Base-by-base conservation (phyloP, 2,888 invertebrate genomes). In the Apodemia duryi region DNA sequence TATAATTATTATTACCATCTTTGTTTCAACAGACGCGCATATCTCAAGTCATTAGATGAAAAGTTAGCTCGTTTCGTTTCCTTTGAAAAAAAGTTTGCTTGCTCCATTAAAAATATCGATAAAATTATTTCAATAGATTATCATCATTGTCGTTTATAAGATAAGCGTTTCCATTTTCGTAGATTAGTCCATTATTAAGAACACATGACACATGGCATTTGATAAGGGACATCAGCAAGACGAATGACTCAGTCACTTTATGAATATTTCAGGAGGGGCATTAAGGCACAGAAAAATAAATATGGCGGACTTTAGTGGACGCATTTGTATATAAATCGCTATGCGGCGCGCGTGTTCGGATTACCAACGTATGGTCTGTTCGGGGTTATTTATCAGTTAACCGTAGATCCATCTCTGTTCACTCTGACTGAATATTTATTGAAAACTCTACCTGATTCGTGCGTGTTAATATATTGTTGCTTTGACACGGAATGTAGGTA, bases 221-320 rank as follows among this genome's bases (percentile, higher is more conserved):
- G 83, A 86, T 84, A 77, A 74, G 77, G 80, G 84, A 84, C 83
- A 86, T 83, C 82, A 80, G 76, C 74, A 84, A 86, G 87, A 89
- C 82, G 81, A 84, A 88, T 87, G 84, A 84, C 75, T 75, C 82
- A 88, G 86, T 81, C 85, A 88, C 80, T 80, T 75, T 81, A 90
- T 91, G 89, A 90, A 91, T 91, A 91, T 91, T 89, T 91, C 89
- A 90, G 77, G 74, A 84, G 84, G 77, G 80, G 84, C 85, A 89
- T 91, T 89, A 88, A 86, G 86, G 65, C 61, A 81, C 83, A 83
- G 85, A 86, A 88, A 88, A 88, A 89, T 88, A 90, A 88, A 90
- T 88, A 89, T 85, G 85, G 81, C 80, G 77, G 83, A 83, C 84
- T 85, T 84, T 79, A 80, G 80, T 84, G 85, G 83, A 82, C 87